Percentiles rank a stretch among this genome's conserved stretches.
Evolutionary conservation across 1,140 invertebrate genomes (phyloP).

Genomic region (Tetraneura akinire): DNA sequence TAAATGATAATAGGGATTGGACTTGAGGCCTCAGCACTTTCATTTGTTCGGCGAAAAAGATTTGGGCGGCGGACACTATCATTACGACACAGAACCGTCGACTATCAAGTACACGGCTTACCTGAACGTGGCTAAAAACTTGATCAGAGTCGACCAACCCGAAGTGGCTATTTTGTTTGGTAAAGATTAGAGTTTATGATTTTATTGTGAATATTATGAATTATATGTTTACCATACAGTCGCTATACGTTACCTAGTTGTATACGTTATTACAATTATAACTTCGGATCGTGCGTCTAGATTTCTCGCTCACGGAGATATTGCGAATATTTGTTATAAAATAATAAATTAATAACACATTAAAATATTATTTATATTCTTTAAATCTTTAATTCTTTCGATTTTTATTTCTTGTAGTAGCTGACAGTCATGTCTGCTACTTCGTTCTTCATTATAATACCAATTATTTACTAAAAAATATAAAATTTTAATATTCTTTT

Average conservation of each 20-base stretch:
- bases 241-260: background rate
- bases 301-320: too few relatives aligned
- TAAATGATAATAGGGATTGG: conserved; percentile 78
- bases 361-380: too few relatives aligned
- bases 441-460: too few relatives aligned
- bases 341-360: too few relatives aligned
- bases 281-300: too few relatives aligned
- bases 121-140: conserved; percentile 73
- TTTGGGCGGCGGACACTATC: conserved; percentile 94
- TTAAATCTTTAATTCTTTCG: too few relatives aligned
- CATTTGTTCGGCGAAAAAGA: conserved; percentile 86
- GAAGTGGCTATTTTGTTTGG: conserved; percentile 62
- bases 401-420: too few relatives aligned
- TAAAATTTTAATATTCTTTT: too few relatives aligned
- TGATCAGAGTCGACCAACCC: conserved; percentile 82
- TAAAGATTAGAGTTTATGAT: conserved; percentile 61
- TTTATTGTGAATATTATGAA: background rate
- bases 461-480: too few relatives aligned
- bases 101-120: conserved; percentile 84
- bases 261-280: background rate
- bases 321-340: too few relatives aligned
- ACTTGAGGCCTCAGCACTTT: conserved; percentile 91
- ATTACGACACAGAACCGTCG: conserved; percentile 87
- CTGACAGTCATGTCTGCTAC: too few relatives aligned
- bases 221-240: background rate